A percentile compares a stretch with the other conserved stretches of the same genome.
phyloP scores from a whole-genome alignment of 2,888 invertebrate species.

The Tineola bisselliella region DNA sequence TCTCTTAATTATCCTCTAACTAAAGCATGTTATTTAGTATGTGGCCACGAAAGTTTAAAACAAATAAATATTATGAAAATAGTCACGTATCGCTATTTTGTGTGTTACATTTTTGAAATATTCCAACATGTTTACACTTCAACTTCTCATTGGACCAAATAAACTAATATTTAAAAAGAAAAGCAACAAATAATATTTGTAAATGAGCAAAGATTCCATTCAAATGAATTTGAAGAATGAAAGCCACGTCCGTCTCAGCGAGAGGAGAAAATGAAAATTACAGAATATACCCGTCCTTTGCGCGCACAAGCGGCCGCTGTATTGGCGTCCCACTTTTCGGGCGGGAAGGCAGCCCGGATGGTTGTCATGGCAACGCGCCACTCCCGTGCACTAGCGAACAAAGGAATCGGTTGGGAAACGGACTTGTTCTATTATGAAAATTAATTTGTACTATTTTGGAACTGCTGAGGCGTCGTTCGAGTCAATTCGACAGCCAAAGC shows the following conservation, averaged over 20 bases:
- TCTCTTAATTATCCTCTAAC: no score
- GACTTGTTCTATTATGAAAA: not conserved
- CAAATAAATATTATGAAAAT: no score
- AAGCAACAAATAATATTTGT: no score
- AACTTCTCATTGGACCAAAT: no score
- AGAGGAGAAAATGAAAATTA: not conserved
- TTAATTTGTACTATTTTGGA: not conserved
- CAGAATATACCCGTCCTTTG: constrained; percentile 11
- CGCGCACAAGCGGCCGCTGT: constrained; percentile 4
- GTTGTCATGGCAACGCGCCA: constrained; percentile 35
- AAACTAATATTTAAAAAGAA: no score
- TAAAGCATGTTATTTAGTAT: no score
- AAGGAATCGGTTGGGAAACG: constrained; percentile 16
- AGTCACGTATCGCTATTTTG: no score
- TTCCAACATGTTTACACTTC: no score
- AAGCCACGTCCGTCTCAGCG: not conserved
- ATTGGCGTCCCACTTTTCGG: constrained; percentile 13
- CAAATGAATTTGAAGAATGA: not conserved
- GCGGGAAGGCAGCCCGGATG: constrained; percentile 21
- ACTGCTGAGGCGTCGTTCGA: not conserved
- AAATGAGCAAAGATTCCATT: not conserved
- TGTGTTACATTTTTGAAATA: no score
- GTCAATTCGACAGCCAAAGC: no score
- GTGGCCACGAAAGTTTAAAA: no score
- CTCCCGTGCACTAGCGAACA: constrained; percentile 20